Percentiles rank a stretch among this genome's conserved stretches.
Conservation (phyloP, 2,888 invertebrate species). For the Cryptocheilus praepositus region DNA sequence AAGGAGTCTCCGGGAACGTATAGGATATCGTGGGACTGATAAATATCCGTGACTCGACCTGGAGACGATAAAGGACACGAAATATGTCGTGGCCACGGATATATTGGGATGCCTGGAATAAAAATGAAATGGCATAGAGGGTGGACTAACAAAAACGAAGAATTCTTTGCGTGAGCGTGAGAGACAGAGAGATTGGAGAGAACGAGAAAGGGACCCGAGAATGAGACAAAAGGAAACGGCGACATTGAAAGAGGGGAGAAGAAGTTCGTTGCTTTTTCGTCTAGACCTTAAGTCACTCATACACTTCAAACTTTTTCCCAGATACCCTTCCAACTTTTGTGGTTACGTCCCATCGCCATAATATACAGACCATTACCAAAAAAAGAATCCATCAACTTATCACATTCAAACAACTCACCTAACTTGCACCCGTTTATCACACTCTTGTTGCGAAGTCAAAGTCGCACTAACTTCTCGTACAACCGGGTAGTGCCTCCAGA, state of each 20-base stretch:
- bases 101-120: conserved; percentile 51
- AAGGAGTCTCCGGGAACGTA: conserved; percentile 38
- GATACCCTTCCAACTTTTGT: neutral
- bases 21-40: conserved; percentile 32
- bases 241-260: conserved; percentile 14
- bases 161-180: conserved; percentile 6
- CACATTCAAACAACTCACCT: too few species aligned
- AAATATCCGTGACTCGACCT: conserved; percentile 44
- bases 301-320: too few species aligned
- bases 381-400: too few species aligned
- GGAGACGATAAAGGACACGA: conserved; percentile 53
- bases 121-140: conserved; percentile 38
- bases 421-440: too few species aligned
- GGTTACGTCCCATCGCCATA: too few species aligned
- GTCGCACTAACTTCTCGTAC: too few species aligned
- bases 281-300: too few species aligned
- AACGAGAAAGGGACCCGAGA: conserved; percentile 16
- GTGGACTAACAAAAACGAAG: conserved; percentile 2
- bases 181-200: conserved; percentile 1
- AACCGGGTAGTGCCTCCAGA: too few species aligned
- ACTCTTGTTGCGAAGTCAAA: too few species aligned
- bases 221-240: conserved; percentile 7
- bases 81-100: conserved; percentile 51
- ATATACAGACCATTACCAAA: too few species aligned
- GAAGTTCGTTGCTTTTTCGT: conserved; percentile 34